Base-by-base conservation (phyloP, 2,888 invertebrate species). In the Autographa gamma region DNA sequence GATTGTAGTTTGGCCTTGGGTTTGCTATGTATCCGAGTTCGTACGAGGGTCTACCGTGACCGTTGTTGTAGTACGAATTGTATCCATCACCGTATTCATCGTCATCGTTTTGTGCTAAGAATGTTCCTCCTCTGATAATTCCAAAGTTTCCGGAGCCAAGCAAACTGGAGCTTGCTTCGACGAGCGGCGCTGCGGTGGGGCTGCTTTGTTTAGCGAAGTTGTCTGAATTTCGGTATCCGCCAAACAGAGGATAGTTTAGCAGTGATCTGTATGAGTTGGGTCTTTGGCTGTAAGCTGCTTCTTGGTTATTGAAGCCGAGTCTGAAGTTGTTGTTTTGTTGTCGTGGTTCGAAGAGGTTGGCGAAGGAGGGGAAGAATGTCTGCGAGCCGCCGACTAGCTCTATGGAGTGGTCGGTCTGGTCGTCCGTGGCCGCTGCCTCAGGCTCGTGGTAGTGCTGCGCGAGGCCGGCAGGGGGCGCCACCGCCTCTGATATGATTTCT, bases 61-160 rank as follows among this genome's bases (percentile, higher is more conserved):
- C 97, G 85, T 97, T 97, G 73, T 97, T 97, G 80, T 96, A 97
- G 72, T 96, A 96, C 60, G 96, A 96, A 81, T 96, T 97, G 79
- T 96, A 97, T 76, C 93, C 96, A 83, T 96, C 97, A 41, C 96
- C 95, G 60, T 96, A 97, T 72, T 96, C 94, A 1, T 97, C 97
- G 84, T 97, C 97, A 76, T 97, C 97, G 81, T 97, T 97, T 78
- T 97, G 97, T 31, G 97, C 97, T 83, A 98, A 98, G 93, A 98
- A 98, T 4, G 98, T 98, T 6, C 98, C 98, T 5, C 98, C 98
- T 69, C 97, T 96, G 63, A 98, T 97, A 0, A 98, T 98, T 0
- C 98, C 98, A 85, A 98, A 98, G 91, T 98, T 98, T 0, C 98
- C 98, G 0, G 98, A 98, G 8, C 98, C 97, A 7, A 98, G 92